phyloP scores from a whole-genome alignment of 2,797 vertebrate species.

The Mormyrus hasselquistii region DNA sequence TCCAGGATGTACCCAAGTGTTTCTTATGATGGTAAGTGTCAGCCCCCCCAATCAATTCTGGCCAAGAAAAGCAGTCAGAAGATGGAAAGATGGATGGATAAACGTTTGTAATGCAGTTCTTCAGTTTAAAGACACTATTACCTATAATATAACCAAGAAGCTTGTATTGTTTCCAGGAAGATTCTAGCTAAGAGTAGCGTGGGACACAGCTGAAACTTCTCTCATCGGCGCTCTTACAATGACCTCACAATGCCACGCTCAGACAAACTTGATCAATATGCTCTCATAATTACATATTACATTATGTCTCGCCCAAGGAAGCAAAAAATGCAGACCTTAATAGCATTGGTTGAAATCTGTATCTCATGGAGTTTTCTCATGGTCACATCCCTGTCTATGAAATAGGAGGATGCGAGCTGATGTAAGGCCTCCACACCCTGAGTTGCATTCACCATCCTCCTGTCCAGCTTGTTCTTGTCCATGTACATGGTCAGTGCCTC shows the following conservation, averaged over 20 bases:
- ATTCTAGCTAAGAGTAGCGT: not conserved
- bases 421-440: constrained; percentile 94
- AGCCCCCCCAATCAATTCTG: not conserved
- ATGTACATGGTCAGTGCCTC: constrained; percentile 98
- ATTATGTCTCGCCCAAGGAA: not conserved
- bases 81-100: not conserved
- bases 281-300: not conserved
- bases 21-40: not conserved
- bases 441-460: constrained; percentile 83
- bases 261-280: not conserved
- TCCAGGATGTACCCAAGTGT: not conserved
- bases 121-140: not conserved
- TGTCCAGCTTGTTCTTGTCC: constrained; percentile 93
- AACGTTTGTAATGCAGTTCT: not conserved
- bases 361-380: constrained; percentile 98
- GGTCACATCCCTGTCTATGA: constrained; percentile 94
- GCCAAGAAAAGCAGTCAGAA: not conserved
- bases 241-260: not conserved
- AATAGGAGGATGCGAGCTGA: constrained; percentile 97
- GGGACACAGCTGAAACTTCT: not conserved
- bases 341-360: constrained; percentile 96
- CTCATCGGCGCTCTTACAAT: not conserved
- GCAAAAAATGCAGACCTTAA: constrained; percentile 73
- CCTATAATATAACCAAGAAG: not conserved
- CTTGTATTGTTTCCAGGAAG: not conserved